These are phyloP conservation scores for Eremophila alpestris DNA, from an alignment of 2,797 vertebrate species.

Conservation along the genomic window DNA sequence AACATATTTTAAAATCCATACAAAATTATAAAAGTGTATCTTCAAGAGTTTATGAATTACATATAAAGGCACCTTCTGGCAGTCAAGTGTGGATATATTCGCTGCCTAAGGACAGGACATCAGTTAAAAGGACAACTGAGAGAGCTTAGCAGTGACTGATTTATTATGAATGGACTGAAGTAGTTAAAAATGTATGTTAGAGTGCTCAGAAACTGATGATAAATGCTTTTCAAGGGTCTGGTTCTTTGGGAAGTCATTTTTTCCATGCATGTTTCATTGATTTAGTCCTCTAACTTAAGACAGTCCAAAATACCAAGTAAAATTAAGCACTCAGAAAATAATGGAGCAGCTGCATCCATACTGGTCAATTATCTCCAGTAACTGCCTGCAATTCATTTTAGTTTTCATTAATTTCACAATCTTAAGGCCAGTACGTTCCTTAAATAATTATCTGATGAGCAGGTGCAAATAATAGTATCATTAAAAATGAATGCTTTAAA, in stretches of 20 bases:
- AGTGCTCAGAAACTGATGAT: neutral
- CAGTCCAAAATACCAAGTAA: neutral
- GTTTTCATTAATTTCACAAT: slow-evolving; percentile 12
- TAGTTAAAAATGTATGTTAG: neutral
- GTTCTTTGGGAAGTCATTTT: neutral
- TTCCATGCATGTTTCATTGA: neutral
- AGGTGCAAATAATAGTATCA: slow-evolving; percentile 17
- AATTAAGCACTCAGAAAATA: neutral
- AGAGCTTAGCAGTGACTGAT: slow-evolving; percentile 18
- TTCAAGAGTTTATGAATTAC: slow-evolving; percentile 40
- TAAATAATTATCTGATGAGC: slow-evolving; percentile 13
- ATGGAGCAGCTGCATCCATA: neutral
- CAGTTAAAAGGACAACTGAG: slow-evolving; percentile 20
- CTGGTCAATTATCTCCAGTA: slow-evolving; percentile 2
- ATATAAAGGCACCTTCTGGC: slow-evolving; percentile 59
- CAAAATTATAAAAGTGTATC: slow-evolving; percentile 4
- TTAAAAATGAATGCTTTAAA: neutral
- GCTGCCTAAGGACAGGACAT: slow-evolving; percentile 17
- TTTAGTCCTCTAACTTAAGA: neutral
- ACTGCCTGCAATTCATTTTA: neutral
- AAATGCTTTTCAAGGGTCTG: neutral
- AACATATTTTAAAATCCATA: neutral
- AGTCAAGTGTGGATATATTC: slow-evolving; percentile 22
- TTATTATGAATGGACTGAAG: slow-evolving; percentile 18
- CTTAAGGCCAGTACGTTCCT: slow-evolving; percentile 5